Percentiles rank a stretch among this genome's conserved stretches.
phyloP scores from a whole-genome alignment of 2,888 invertebrate species.

The Rapana venosa region DNA sequence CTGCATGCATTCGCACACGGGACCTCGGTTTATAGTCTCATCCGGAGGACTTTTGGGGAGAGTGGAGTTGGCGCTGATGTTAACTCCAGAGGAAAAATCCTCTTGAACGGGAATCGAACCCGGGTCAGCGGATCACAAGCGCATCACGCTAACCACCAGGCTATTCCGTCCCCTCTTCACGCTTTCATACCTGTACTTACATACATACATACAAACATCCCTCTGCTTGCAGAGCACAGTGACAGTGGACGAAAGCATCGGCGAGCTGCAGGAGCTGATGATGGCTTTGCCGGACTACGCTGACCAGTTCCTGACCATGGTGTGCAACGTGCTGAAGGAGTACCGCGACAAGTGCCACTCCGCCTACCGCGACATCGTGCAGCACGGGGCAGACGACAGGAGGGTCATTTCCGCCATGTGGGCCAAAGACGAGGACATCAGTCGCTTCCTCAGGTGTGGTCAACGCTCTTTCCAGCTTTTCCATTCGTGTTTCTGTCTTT shows the following conservation, averaged over 20 bases:
- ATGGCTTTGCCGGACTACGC: conserved; percentile 86
- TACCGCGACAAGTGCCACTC: conserved; percentile 86
- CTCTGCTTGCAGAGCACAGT: conserved; percentile 83
- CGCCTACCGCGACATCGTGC: conserved; percentile 88
- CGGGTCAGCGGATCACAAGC: too few species aligned
- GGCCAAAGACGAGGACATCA: conserved; percentile 97
- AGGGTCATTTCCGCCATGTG: conserved; percentile 90
- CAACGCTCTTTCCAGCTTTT: not conserved
- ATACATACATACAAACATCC: not conserved
- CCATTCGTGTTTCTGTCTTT: too few species aligned
- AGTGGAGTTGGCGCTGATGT: too few species aligned
- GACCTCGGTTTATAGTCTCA: too few species aligned
- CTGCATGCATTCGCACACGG: too few species aligned
- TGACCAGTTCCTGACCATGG: conserved; percentile 86
- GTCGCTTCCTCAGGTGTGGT: conserved; percentile 89
- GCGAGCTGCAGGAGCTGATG: conserved; percentile 85
- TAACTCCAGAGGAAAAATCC: too few species aligned
- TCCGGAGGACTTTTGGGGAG: too few species aligned
- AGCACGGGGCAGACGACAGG: conserved; percentile 87
- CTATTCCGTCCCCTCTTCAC: too few species aligned
- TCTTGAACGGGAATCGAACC: too few species aligned
- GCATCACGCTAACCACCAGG: too few species aligned
- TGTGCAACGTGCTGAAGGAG: conserved; percentile 85
- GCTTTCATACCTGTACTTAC: too few species aligned
- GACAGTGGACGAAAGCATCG: conserved; percentile 84